Evolutionary conservation across 1,140 invertebrate species (phyloP), one percentile per base, ranked within the genome.

Genomic region (Helicoverpa zea): DNA sequence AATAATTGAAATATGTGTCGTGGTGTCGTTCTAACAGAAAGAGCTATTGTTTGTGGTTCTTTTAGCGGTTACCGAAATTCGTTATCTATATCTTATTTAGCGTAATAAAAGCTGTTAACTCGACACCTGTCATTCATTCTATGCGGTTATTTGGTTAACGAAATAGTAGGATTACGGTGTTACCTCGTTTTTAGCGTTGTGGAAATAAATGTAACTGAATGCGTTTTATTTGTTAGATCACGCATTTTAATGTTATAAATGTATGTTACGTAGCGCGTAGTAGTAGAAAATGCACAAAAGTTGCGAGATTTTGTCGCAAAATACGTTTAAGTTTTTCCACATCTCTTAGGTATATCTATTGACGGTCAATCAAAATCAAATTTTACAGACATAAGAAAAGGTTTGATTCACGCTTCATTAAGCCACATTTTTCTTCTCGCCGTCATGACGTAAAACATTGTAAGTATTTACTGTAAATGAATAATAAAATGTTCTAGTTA

Each of bases 1-100:
- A 87, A 87, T 91, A 91, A 92, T 92, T 92, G 90, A 91, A 92
- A 94, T 90, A 92, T 94, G 92, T 94, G 91, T 89, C 85, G 79
- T 80, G 66, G 74, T 80, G 77, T 79, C 73, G 61, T 74, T 70
- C 54, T 80, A 77, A 83, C 81, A 76, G 64, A 61, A 47, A 52
- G 68, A 16, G 18, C 58, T 72, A 83, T 84, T 84, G 83, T 86
- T 83, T 83, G 81, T 76, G 81, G 56, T 73, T 81, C 76, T 86
- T 86, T 88, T 83, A 83, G 77, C 77, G 83, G 84, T 85, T 77
- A 79, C 73, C 80, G 81, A 81, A 82, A 74, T 58, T 9, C 51
- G 29, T 82, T 79, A 79, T 72, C 72, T 85, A 59, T 89, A 90
- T 90, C 89, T 88, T 84, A 86, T 87, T 83, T 83, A 76, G 80